A percentile compares a stretch with the other conserved stretches of the same genome.
These are phyloP conservation scores for Folsomia candida DNA, from an alignment of 2,888 invertebrate genomes.

Conservation along the genomic window DNA sequence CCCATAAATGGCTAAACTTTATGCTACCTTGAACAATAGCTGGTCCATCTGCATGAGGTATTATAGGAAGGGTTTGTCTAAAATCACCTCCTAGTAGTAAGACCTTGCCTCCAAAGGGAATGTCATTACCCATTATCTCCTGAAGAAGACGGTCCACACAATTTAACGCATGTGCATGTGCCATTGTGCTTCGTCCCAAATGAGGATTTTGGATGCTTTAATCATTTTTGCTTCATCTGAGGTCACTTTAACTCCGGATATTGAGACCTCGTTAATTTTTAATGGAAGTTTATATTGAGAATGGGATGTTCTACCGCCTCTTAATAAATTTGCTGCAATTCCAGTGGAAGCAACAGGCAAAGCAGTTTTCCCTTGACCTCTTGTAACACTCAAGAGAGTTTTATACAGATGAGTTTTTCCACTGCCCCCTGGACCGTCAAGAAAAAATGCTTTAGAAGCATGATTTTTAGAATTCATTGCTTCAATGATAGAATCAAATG, in stretches of 20 bases:
- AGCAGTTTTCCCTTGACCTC: constrained; percentile 7
- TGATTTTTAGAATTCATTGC: background rate
- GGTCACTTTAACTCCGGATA: constrained; percentile 33
- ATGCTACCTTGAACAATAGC: constrained; percentile 25
- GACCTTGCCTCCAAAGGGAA: constrained; percentile 37
- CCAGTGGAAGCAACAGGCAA: constrained; percentile 42
- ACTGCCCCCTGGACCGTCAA: constrained; percentile 54
- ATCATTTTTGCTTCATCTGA: constrained; percentile 29
- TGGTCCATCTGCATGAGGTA: constrained; percentile 20
- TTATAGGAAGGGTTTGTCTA: constrained; percentile 28
- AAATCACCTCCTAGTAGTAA: constrained; percentile 32
- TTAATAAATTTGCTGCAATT: constrained; percentile 44
- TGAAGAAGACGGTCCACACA: constrained; percentile 46
- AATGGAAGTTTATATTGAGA: constrained; percentile 49
- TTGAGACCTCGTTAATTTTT: constrained; percentile 28
- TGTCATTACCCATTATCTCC: constrained; percentile 34
- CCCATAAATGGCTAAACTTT: constrained; percentile 22
- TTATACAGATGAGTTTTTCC: constrained; percentile 53
- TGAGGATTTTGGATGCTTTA: constrained; percentile 39
- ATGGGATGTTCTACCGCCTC: constrained; percentile 51
- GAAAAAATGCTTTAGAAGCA: constrained; percentile 34
- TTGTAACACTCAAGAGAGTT: constrained; percentile 19
- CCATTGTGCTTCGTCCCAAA: constrained; percentile 53
- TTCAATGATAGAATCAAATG: constrained; percentile 17
- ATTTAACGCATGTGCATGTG: constrained; percentile 40